Percentiles rank a stretch among this genome's conserved stretches.
phyloP scores from a whole-genome alignment of 53 echinoderm and acorn worm species.

The Astropecten irregularis region DNA sequence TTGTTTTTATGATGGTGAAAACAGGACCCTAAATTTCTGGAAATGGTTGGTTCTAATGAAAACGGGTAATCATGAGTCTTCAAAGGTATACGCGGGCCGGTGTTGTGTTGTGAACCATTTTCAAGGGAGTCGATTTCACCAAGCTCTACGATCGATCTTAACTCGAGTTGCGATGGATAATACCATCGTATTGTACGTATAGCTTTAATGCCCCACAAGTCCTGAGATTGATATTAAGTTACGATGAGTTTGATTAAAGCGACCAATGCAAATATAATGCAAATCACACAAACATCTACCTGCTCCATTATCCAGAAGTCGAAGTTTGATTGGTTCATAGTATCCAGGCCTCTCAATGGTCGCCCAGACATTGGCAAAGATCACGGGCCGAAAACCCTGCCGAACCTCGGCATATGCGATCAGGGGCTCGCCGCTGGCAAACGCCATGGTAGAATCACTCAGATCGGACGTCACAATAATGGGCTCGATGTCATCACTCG shows the following conservation, averaged over 20 bases:
- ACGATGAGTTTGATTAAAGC: too few relatives aligned
- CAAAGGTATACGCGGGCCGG: too few relatives aligned
- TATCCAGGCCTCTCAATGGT: constrained; percentile 50
- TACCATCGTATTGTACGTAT: not conserved
- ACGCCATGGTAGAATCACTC: constrained; percentile 37
- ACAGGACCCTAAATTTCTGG: too few relatives aligned
- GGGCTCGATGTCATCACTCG: constrained; percentile 49
- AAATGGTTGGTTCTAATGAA: too few relatives aligned
- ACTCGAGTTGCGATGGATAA: not conserved
- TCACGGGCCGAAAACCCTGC: constrained; percentile 56
- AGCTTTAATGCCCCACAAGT: too few relatives aligned
- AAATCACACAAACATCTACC: not conserved
- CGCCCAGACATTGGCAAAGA: constrained; percentile 57
- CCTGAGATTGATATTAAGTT: too few relatives aligned
- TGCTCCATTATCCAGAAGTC: constrained; percentile 69
- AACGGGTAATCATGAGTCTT: too few relatives aligned
- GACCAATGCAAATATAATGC: not conserved
- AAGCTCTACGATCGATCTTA: too few relatives aligned
- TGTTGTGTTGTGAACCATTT: too few relatives aligned
- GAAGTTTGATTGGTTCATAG: constrained; percentile 13
- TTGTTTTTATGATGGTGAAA: too few relatives aligned
- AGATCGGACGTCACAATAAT: constrained; percentile 45
- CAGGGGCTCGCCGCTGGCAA: constrained; percentile 40
- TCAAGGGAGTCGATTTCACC: too few relatives aligned
- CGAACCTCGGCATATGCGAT: constrained; percentile 58